Base-by-base conservation (phyloP, 2,113 vertebrate species). In the Phyllostomus hastatus region DNA sequence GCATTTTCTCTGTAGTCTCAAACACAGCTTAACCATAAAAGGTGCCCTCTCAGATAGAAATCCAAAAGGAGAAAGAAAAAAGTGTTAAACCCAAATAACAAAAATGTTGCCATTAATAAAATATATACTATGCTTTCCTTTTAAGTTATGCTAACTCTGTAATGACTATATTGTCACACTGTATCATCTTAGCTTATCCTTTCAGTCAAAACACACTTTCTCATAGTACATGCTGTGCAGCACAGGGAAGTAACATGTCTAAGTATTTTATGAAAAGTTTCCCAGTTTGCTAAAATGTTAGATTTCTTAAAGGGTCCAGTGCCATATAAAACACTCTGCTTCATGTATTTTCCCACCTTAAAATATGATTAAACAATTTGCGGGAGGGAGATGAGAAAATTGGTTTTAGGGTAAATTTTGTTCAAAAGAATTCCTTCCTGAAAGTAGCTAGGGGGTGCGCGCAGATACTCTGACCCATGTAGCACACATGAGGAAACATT, bases 61-160 rank as follows among this genome's bases (percentile, higher is more conserved):
- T 87, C 31, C 52, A 43, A 31, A 82, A 59, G 90, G 72, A 84
- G 46, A 95, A 88, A 35, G 64, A 88, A 38, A 57, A 72, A 64
- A 35, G 35, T 43, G 41, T n/a, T 73, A 24, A 72, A 31, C 52
- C 33, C 82, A 94, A 52, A 14, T 70, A 43, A 90, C 85, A 70
- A 41, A 94, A 92, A 38, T n/a, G 52, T 6, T 80, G 48, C n/a
- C 66, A 95, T 81, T 75, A 75, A 67, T 96, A 72, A 96, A 96
- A 80, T 38, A 72, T 41, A 11, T n/a, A 79, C 59, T 46, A 66
- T 66, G 48, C 46, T 89, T 88, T 94, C 69, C 64, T 95, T 92
- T 93, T 93, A 94, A 96, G 80, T 91, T 90, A 94, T 70, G 95
- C 79, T 81, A 41, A 69, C 84, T 92, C 70, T 52, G 59, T 82